Evolutionary conservation across 2,113 vertebrate genomes (phyloP).

Genomic region (Mugil cephalus): DNA sequence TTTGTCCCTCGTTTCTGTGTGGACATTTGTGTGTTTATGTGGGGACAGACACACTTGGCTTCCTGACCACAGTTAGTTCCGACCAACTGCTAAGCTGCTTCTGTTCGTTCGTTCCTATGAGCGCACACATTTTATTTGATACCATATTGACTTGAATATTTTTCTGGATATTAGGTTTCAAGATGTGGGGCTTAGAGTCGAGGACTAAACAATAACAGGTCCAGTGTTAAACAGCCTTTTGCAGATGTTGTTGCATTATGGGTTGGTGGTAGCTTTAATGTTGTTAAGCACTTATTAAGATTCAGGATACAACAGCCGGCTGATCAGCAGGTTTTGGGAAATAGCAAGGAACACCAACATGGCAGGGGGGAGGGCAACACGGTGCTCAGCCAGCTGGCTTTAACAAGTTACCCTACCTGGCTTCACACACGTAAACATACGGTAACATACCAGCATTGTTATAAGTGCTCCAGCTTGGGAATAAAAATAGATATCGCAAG

Average conservation of each 20-base stretch:
- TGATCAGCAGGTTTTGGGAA: slow-evolving; percentile 52
- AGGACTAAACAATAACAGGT: not conserved
- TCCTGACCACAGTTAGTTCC: slow-evolving; percentile 15
- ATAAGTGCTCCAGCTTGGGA: not conserved
- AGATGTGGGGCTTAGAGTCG: not conserved
- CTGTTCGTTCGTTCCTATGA: slow-evolving; percentile 21
- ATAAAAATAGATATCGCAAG: no score
- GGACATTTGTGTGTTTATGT: not conserved
- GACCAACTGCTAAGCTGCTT: slow-evolving; percentile 39
- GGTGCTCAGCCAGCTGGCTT: slow-evolving; percentile 8
- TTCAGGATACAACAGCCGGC: slow-evolving; percentile 32
- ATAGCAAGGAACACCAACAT: slow-evolving; percentile 16
- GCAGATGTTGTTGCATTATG: not conserved
- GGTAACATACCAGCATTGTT: not conserved
- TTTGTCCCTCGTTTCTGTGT: slow-evolving; percentile 8
- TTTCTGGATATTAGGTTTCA: not conserved
- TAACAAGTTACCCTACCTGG: not conserved
- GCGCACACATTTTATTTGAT: not conserved
- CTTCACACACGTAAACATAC: not conserved
- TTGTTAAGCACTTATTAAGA: not conserved
- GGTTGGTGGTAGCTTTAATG: not conserved
- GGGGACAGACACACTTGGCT: slow-evolving; percentile 16
- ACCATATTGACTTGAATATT: not conserved
- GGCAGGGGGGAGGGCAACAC: not conserved
- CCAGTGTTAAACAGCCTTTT: not conserved